phyloP scores from a whole-genome alignment of 2,113 vertebrate genomes.

The Sander lucioperca region DNA sequence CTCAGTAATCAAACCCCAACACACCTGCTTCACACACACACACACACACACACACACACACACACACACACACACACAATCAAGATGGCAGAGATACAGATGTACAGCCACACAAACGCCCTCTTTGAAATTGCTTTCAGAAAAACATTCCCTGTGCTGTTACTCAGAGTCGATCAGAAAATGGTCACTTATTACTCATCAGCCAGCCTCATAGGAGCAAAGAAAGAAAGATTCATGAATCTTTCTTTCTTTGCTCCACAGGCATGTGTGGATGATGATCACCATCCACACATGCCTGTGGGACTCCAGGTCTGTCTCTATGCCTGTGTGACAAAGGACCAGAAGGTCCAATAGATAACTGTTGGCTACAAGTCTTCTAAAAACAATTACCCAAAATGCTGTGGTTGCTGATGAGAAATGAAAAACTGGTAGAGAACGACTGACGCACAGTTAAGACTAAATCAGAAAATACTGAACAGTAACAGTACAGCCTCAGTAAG shows the following conservation, averaged over 20 bases:
- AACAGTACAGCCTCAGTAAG: not conserved
- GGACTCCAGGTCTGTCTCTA: slow-evolving; percentile 28
- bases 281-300: slow-evolving; percentile 53
- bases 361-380: not conserved
- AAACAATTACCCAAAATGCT: not conserved
- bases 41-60: too few species aligned
- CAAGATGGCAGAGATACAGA: slow-evolving; percentile 49
- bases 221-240: slow-evolving; percentile 46
- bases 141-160: slow-evolving; percentile 39
- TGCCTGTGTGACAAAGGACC: slow-evolving; percentile 46
- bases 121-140: slow-evolving; percentile 55
- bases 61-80: slow-evolving; percentile 14
- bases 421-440: not conserved
- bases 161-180: slow-evolving; percentile 29
- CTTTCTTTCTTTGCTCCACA: too few species aligned
- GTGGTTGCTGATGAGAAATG: not conserved
- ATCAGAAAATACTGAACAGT: not conserved
- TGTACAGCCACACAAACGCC: slow-evolving; percentile 21
- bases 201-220: slow-evolving; percentile 33
- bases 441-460: not conserved
- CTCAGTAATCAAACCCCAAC: slow-evolving; percentile 66
- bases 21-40: slow-evolving; percentile 21
- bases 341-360: slow-evolving; percentile 19
- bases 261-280: too few species aligned
- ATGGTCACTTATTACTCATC: slow-evolving; percentile 63